Conservation (phyloP, 2,888 invertebrate genomes). For the Eristalis intricaria region DNA sequence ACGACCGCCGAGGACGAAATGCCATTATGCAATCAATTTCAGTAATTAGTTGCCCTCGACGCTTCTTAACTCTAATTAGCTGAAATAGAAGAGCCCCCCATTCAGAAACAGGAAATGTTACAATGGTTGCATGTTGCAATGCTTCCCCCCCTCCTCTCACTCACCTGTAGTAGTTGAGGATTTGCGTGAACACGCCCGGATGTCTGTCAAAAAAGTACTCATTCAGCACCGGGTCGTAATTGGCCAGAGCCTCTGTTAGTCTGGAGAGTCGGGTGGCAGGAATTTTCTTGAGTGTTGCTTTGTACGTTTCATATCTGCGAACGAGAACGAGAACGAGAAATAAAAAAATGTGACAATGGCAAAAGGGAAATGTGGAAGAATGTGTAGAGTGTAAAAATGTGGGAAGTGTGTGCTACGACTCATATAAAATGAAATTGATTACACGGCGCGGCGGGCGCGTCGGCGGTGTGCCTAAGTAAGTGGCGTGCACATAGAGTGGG, state of each 20-base stretch:
- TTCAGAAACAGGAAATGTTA: not conserved
- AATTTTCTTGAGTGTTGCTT: constrained; percentile 93
- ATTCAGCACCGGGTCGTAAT: constrained; percentile 94
- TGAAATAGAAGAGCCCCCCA: constrained; percentile 1
- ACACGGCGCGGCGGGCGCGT: not conserved
- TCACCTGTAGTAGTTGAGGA: constrained; percentile 92
- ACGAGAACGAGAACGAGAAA: constrained; percentile 3
- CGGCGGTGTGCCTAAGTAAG: constrained; percentile 26
- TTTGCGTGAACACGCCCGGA: constrained; percentile 95
- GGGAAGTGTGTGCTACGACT: no score
- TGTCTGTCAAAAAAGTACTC: constrained; percentile 94
- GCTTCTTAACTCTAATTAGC: constrained; percentile 32
- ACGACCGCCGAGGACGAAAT: not conserved
- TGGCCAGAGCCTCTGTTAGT: constrained; percentile 91
- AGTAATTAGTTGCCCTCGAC: constrained; percentile 47
- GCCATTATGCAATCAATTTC: constrained; percentile 42
- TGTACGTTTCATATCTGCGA: constrained; percentile 87
- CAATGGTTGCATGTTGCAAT: not conserved
- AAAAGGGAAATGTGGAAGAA: not conserved
- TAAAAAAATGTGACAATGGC: not conserved
- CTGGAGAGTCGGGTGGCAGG: constrained; percentile 92
- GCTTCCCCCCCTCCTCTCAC: constrained; percentile 33
- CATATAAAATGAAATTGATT: constrained; percentile 33
- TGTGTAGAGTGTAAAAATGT: not conserved
- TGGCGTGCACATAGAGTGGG: constrained; percentile 24